Evolutionary conservation across 2,888 invertebrate species (phyloP), one percentile per base, ranked within the genome.

Genomic region (Dendrolimus pini): DNA sequence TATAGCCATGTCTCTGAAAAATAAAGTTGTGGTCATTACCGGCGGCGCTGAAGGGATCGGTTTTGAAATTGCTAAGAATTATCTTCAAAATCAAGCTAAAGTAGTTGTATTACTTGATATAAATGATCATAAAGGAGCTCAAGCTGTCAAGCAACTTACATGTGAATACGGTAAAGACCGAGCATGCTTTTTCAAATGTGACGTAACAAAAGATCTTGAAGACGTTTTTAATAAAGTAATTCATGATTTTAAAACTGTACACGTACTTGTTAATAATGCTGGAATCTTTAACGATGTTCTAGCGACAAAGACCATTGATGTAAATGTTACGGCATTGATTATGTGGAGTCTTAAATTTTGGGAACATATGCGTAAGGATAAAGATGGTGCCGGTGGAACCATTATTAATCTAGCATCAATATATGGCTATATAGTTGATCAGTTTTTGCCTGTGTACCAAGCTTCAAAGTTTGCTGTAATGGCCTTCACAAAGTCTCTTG

Each of bases 341-440:
- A 30, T 55, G 18, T 60, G 60, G 58, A 53, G 58, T 8, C 9
- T 55, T 9, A 57, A 60, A 54, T 60, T 58, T 30, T 53, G 41
- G 52, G 53, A 93, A 58, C 87, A 92, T 69, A 92, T 93, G 92
- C 84, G 92, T n/a, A 89, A 78, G 54, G 87, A 92, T 61, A 89
- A 84, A 58, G 88, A 91, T 0, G 93, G 92, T 0, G 77, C 81
- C 52, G 94, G 94, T 9, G 94, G 94, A 1, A 89, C 91, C 0
- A 91, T 95, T 55, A 85, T 94, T n/a, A 95, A 95, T 71, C 82
- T 94, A 30, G 89, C 93, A 1, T 94, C 94, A 0, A 91, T 93
- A 30, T 89, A 92, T 60, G 94, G 93, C 0, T 83, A 90, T 54
- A 81, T 85, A 65, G 77, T 91, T 0, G 80, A 89, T 53, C 88